A percentile compares a stretch with the other conserved stretches of the same genome.
phyloP scores from a whole-genome alignment of 2,113 vertebrate genomes.

The Xiphophorus hellerii region DNA sequence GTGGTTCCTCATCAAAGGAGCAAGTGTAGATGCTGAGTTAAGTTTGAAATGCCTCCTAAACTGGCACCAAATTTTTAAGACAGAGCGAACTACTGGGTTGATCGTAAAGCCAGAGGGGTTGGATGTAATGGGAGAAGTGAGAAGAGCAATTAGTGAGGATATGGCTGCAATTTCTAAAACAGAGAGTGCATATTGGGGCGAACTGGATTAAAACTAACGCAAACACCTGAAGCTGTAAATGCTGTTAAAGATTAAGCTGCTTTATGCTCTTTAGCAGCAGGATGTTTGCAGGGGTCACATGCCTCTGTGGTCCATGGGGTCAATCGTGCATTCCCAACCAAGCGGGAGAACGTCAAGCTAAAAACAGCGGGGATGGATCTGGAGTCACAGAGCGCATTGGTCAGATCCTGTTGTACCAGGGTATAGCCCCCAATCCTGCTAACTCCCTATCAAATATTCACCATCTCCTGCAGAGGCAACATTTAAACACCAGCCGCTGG shows the following conservation, averaged over 20 bases:
- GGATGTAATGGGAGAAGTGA: too few relatives aligned
- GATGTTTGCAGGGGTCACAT: not conserved
- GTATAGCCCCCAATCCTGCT: slow-evolving; percentile 44
- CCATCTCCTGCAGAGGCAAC: slow-evolving; percentile 60
- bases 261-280: not conserved
- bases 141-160: too few relatives aligned
- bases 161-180: too few relatives aligned
- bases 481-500: slow-evolving; percentile 58
- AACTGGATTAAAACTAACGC: slow-evolving; percentile 42
- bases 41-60: too few relatives aligned
- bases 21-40: too few relatives aligned
- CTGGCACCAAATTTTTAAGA: too few relatives aligned
- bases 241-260: not conserved
- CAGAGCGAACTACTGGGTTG: too few relatives aligned
- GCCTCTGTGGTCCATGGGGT: not conserved
- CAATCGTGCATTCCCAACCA: slow-evolving; percentile 12
- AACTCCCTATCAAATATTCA: slow-evolving; percentile 74
- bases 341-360: not conserved
- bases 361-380: slow-evolving; percentile 12
- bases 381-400: slow-evolving; percentile 21
- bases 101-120: too few relatives aligned
- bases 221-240: not conserved
- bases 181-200: not conserved
- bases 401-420: slow-evolving; percentile 39
- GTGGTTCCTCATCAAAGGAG: too few relatives aligned